Percentiles rank a stretch among this genome's conserved stretches.
Evolutionary conservation across 2,797 vertebrate genomes (phyloP).

Genomic region (Bufotes viridis): DNA sequence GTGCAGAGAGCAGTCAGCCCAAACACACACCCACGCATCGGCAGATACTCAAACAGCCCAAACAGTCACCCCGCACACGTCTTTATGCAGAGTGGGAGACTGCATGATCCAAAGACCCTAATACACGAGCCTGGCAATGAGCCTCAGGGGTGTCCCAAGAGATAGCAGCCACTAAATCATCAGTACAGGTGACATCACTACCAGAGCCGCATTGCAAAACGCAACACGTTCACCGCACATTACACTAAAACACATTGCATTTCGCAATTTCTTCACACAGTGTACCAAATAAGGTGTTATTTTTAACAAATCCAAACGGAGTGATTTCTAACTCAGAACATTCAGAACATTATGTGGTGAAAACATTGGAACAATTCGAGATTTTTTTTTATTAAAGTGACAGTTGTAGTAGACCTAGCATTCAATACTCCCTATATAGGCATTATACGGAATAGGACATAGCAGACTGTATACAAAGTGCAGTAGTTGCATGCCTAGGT

Average conservation of each 20-base stretch:
- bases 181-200: background rate
- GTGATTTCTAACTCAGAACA: background rate
- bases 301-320: background rate
- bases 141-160: constrained; percentile 3
- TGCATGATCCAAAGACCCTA: constrained; percentile 1
- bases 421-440: no score
- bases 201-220: background rate
- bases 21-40: constrained; percentile 58
- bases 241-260: background rate
- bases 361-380: no score
- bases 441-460: no score
- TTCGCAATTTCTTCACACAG: background rate
- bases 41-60: constrained; percentile 49
- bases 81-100: background rate
- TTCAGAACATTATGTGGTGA: background rate
- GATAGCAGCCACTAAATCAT: constrained; percentile 13
- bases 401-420: no score
- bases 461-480: no score
- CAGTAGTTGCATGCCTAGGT: no score
- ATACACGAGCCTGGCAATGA: constrained; percentile 1
- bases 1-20: constrained; percentile 55
- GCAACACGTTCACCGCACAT: background rate
- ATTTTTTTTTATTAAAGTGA: no score
- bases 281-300: background rate
- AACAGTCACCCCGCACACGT: constrained; percentile 52